These are phyloP conservation scores for cattle (Bos taurus) DNA, from an alignment of 2,113 vertebrate genomes.

Conservation along the genomic window DNA sequence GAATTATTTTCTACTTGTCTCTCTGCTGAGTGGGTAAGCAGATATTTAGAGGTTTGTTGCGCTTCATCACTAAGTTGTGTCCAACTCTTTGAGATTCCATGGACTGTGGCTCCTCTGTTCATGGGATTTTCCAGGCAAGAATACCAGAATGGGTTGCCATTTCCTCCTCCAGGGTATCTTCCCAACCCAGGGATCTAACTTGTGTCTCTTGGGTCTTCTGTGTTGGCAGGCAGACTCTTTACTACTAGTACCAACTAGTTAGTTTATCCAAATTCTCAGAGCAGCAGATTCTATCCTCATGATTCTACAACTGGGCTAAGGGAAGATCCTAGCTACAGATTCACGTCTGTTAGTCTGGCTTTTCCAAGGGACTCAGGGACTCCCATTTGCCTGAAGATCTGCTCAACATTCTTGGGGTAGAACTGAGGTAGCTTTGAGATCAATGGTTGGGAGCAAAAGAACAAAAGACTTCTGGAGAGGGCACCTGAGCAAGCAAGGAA, in stretches of 20 bases:
- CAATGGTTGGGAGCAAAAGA: neutral
- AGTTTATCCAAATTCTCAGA: neutral
- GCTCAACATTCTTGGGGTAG: neutral
- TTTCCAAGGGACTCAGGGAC: neutral
- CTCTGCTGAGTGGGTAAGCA: neutral
- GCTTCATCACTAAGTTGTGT: neutral
- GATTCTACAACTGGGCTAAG: neutral
- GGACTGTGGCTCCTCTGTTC: neutral
- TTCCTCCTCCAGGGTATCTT: neutral
- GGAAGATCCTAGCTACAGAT: neutral
- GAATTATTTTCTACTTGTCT: neutral
- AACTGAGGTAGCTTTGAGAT: neutral
- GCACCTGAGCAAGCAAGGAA: neutral
- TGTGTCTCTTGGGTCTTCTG: neutral
- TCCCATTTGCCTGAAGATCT: neutral
- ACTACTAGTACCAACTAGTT: neutral
- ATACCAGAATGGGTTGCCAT: neutral
- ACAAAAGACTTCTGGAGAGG: neutral
- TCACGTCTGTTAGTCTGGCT: neutral
- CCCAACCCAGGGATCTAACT: neutral
- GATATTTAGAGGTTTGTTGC: neutral
- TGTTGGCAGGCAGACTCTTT: neutral
- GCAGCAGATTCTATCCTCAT: neutral
- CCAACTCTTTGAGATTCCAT: neutral
- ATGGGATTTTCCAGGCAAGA: neutral